Evolutionary conservation across 2,888 invertebrate genomes (phyloP), one percentile per base, ranked within the genome.

Genomic region (Tiphia femorata): DNA sequence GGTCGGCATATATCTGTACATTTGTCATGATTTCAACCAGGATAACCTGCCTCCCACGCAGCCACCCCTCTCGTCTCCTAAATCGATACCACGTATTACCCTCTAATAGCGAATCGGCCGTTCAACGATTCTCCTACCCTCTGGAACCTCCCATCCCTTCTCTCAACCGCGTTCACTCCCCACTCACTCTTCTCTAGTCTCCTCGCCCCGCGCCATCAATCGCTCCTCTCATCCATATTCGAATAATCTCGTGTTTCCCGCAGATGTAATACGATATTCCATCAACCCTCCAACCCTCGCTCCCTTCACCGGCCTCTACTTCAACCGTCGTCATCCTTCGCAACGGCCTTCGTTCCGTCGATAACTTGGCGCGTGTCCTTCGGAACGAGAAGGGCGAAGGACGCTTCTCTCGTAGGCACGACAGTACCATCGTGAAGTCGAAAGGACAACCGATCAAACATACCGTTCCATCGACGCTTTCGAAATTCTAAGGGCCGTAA

Each of bases 11-110:
- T 53, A 60, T 50, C 52, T 42, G 46, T 52, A 56, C 61, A 67
- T 72, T 67, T 67, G 62, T 64, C 62, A 67, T 50, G 69, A 63
- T 67, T 64, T 59, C 55, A 64, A 69, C 58, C 47, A 52, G 52
- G 61, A 69, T 71, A 69, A 67, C 62, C 69, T 62, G 52, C 44
- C 33, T 1, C 6, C 33, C n/a, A n/a, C n/a, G n/a, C n/a, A n/a
- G 12, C 33, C 12, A 8, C 12, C 33, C 47, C 55, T 51, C 52
- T 49, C 66, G 60, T 64, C 60, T n/a, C 55, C 58, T 59, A 71
- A 71, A 71, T 71, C 69, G 63, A 71, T 71, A 69, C 64, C 72
- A 69, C 67, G 58, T 67, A 72, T 69, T 72, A 72, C 58, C 62
- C 66, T 66, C 62, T 71, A 71, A 71, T 71, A 71, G 58, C 60